Evolutionary conservation across 2,797 vertebrate genomes (phyloP).

Genomic region (Sebastes itinus): DNA sequence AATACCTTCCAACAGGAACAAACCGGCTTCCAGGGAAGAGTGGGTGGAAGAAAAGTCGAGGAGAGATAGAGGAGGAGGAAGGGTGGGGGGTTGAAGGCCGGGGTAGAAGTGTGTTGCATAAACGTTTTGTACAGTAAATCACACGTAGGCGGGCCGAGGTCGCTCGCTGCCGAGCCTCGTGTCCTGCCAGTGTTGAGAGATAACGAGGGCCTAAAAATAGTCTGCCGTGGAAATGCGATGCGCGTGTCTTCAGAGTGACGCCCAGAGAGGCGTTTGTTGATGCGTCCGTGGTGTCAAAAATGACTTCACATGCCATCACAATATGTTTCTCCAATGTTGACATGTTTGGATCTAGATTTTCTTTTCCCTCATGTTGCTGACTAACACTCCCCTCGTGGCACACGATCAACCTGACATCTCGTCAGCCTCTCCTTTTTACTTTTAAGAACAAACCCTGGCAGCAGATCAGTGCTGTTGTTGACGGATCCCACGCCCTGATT

Average conservation of each 20-base stretch:
- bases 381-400: background rate
- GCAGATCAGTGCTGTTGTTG: background rate
- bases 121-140: slow-evolving; percentile 50
- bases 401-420: background rate
- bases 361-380: background rate
- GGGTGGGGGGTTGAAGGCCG: background rate
- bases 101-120: slow-evolving; percentile 34
- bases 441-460: background rate
- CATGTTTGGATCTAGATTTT: background rate
- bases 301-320: background rate
- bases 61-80: background rate
- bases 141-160: slow-evolving; percentile 18
- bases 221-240: background rate
- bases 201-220: slow-evolving; percentile 47
- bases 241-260: background rate
- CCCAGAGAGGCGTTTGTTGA: background rate
- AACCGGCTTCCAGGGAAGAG: slow-evolving; percentile 40
- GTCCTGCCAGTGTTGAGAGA: slow-evolving; percentile 3
- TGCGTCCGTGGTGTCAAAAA: background rate
- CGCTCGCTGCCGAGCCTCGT: background rate
- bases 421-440: background rate
- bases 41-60: slow-evolving; percentile 18
- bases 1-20: slow-evolving; percentile 50
- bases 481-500: background rate
- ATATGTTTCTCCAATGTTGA: background rate